phyloP scores from a whole-genome alignment of 2,797 vertebrate genomes.

The Crocidura indochinensis region DNA sequence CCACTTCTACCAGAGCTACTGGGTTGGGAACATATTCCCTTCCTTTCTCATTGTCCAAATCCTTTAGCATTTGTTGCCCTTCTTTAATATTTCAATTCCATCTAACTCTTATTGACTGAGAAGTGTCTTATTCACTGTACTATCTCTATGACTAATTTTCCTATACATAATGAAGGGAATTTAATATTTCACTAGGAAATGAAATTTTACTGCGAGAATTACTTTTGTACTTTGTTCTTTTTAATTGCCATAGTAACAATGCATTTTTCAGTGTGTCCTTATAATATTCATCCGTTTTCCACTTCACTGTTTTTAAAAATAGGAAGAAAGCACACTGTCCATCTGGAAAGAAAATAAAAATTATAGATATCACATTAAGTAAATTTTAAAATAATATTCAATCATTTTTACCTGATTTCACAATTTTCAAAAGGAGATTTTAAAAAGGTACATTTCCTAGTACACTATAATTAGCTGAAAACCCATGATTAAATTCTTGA shows the following conservation, averaged over 20 bases:
- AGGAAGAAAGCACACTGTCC: slow-evolving; percentile 70
- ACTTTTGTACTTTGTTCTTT: slow-evolving; percentile 66
- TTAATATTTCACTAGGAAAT: slow-evolving; percentile 34
- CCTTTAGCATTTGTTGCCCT: too few relatives aligned
- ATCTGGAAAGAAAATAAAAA: slow-evolving; percentile 76
- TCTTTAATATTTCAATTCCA: too few relatives aligned
- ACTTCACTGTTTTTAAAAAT: slow-evolving; percentile 76
- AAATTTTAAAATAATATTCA: slow-evolving; percentile 56
- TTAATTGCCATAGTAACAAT: slow-evolving; percentile 78
- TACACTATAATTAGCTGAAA: slow-evolving; percentile 45
- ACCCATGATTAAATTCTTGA: slow-evolving; percentile 46
- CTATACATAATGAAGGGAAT: not conserved
- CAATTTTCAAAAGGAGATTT: not conserved
- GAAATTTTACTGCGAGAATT: slow-evolving; percentile 47
- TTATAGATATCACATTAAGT: slow-evolving; percentile 43
- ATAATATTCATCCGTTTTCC: slow-evolving; percentile 73
- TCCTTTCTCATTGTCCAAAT: too few relatives aligned
- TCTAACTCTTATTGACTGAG: too few relatives aligned
- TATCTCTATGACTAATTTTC: too few relatives aligned
- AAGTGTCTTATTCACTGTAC: too few relatives aligned
- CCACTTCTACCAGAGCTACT: not conserved
- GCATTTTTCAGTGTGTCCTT: slow-evolving; percentile 71
- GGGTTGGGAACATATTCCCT: too few relatives aligned
- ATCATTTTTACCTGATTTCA: slow-evolving; percentile 64
- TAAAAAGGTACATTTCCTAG: not conserved